Conservation (phyloP, 2,113 vertebrate genomes). For the Penelope pileata region DNA sequence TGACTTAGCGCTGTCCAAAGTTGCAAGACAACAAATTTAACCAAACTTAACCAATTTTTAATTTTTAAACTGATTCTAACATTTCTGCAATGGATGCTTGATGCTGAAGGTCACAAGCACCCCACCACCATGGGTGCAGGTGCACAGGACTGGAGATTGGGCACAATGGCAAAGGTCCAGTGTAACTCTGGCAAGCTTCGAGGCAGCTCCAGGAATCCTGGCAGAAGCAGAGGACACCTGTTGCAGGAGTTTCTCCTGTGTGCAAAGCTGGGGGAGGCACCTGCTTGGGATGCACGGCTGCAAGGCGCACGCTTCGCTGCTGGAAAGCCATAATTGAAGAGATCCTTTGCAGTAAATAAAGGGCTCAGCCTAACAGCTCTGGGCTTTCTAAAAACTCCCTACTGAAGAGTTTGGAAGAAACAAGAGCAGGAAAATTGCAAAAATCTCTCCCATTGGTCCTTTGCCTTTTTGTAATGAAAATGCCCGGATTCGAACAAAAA, state of each 20-base stretch:
- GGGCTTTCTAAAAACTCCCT: background rate
- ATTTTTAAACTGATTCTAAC: too few species aligned
- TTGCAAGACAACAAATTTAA: background rate
- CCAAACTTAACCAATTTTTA: background rate
- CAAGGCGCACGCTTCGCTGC: background rate
- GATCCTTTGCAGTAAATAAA: background rate
- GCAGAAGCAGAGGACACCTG: background rate
- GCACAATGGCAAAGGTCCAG: background rate
- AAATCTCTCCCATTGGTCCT: background rate
- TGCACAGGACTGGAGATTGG: too few species aligned
- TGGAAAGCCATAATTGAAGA: background rate
- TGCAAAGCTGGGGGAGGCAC: background rate
- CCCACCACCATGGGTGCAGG: background rate
- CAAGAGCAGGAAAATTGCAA: background rate
- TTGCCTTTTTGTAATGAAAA: background rate
- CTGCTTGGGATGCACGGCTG: background rate
- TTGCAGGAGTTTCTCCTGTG: background rate
- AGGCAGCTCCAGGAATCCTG: background rate
- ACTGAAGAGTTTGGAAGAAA: background rate
- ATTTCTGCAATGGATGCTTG: background rate
- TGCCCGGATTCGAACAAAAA: accelerated
- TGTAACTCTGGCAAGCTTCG: background rate
- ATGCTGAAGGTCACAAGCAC: background rate
- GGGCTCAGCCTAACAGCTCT: background rate
- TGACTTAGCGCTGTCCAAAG: background rate